phyloP scores from a whole-genome alignment of 2,888 invertebrate species.

The Drosophila dives region DNA sequence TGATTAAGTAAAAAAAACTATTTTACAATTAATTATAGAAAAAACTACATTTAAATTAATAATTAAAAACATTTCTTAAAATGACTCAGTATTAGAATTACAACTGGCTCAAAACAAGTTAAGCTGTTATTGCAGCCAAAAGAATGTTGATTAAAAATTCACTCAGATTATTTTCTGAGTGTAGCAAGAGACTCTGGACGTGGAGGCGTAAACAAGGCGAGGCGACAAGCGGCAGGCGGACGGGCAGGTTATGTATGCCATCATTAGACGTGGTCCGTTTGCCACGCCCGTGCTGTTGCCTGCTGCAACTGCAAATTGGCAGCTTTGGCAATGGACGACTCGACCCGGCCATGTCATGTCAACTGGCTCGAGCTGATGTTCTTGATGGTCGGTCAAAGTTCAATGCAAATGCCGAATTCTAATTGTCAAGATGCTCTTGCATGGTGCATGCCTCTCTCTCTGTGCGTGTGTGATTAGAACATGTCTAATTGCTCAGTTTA shows the following conservation, averaged over 20 bases:
- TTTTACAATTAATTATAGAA: background rate
- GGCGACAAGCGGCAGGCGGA: constrained; percentile 12
- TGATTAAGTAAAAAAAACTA: background rate
- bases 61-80: background rate
- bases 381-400: constrained; percentile 71
- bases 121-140: background rate
- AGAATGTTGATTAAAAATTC: background rate
- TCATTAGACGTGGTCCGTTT: constrained; percentile 77
- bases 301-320: constrained; percentile 69
- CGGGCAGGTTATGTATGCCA: constrained; percentile 73
- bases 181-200: constrained; percentile 26
- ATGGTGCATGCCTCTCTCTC: background rate
- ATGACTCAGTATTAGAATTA: background rate
- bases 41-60: background rate
- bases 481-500: constrained; percentile 77
- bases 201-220: constrained; percentile 38
- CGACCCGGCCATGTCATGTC: constrained; percentile 65
- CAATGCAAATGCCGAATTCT: constrained; percentile 73
- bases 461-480: constrained; percentile 36
- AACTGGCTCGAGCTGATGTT: constrained; percentile 38
- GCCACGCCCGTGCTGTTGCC: constrained; percentile 72
- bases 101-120: background rate
- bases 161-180: background rate
- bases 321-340: constrained; percentile 63
- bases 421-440: constrained; percentile 70